Percentiles rank a stretch among this genome's conserved stretches.
These are phyloP conservation scores for Zaprionus nigranus DNA, from an alignment of 1,140 invertebrate genomes.

Conservation along the genomic window DNA sequence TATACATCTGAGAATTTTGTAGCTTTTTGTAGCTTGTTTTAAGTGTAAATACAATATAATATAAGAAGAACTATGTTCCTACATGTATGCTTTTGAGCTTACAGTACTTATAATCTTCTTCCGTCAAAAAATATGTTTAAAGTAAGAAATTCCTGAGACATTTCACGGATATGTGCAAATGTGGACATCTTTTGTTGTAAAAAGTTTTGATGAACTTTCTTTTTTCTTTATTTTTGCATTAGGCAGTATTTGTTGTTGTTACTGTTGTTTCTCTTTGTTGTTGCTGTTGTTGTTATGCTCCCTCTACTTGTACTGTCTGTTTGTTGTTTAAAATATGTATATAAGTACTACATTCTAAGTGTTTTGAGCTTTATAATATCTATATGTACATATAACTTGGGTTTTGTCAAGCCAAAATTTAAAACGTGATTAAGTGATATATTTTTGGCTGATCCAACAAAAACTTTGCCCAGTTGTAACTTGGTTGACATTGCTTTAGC, in stretches of 20 bases:
- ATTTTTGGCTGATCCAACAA: constrained; percentile 30
- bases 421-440: constrained; percentile 25
- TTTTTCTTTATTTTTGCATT: constrained; percentile 27
- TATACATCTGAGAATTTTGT: constrained; percentile 9
- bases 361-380: constrained; percentile 6
- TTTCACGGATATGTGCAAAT: constrained; percentile 74
- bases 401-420: constrained; percentile 2
- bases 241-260: constrained; percentile 28
- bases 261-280: background rate
- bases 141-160: constrained; percentile 81
- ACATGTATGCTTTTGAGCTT: constrained; percentile 35
- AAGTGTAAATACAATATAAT: constrained; percentile 61
- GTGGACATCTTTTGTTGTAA: constrained; percentile 42
- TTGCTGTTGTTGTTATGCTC: constrained; percentile 9
- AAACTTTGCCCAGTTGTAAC: constrained; percentile 34
- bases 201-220: constrained; percentile 13
- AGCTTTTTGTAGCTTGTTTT: constrained; percentile 19
- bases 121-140: constrained; percentile 40
- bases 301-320: constrained; percentile 17
- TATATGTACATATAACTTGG: constrained; percentile 30
- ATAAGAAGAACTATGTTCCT: constrained; percentile 40
- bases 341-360: constrained; percentile 15
- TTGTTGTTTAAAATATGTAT: constrained; percentile 22
- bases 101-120: constrained; percentile 29
- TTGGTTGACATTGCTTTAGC: constrained; percentile 19